Evolutionary conservation across 1,140 invertebrate genomes (phyloP).

Genomic region (Macrotrachela quadricornifera): DNA sequence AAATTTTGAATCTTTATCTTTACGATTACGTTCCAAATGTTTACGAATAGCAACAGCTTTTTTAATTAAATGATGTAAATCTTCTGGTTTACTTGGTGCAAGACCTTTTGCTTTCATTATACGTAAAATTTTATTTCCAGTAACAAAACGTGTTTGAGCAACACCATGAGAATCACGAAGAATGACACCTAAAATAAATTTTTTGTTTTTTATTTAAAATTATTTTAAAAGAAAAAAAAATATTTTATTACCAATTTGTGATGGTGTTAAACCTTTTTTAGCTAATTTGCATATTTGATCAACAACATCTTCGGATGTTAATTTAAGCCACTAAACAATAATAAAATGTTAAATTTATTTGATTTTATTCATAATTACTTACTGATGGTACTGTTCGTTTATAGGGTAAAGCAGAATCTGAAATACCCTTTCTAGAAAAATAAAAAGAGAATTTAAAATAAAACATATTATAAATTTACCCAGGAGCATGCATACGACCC

Average conservation of each 20-base stretch:
- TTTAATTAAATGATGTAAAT: conserved; percentile 93
- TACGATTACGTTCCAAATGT: conserved; percentile 82
- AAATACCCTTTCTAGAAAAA: conserved; percentile 82
- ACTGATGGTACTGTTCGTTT: conserved; percentile 77
- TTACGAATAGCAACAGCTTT: conserved; percentile 96
- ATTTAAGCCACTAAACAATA: conserved; percentile 69
- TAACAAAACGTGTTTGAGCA: conserved; percentile 86
- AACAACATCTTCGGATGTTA: conserved; percentile 84
- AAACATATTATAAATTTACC: too few species aligned
- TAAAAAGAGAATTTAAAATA: conserved; percentile 16
- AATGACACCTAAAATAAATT: conserved; percentile 55
- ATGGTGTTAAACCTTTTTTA: conserved; percentile 93
- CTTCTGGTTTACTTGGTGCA: conserved; percentile 84
- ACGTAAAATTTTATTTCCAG: conserved; percentile 88
- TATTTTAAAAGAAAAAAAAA: background rate
- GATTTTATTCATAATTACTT: conserved; percentile 17
- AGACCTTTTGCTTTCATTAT: conserved; percentile 90
- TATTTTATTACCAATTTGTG: conserved; percentile 64
- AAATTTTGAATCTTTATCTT: conserved; percentile 93
- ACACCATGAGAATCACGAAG: conserved; percentile 96
- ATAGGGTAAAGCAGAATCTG: conserved; percentile 91
- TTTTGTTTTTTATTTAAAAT: conserved; percentile 13
- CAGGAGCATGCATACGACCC: too few species aligned
- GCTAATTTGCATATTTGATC: conserved; percentile 91
- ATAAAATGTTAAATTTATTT: background rate